Percentiles rank a stretch among this genome's conserved stretches.
Evolutionary conservation across 2,888 invertebrate species (phyloP).

Genomic region (Melanchra persicariae): DNA sequence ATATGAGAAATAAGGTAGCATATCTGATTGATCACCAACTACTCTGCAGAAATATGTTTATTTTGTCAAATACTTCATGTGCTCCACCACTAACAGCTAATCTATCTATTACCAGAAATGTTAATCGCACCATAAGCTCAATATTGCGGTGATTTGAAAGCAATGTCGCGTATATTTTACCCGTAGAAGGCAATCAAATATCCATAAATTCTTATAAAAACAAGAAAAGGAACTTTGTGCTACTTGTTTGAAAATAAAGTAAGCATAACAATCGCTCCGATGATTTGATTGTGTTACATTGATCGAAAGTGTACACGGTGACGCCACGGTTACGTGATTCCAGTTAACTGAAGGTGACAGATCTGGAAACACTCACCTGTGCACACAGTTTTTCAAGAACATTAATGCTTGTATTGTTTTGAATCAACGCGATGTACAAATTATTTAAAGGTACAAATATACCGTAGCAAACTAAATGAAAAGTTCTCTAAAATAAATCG

Average conservation of each 20-base stretch:
- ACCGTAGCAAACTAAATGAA: not conserved
- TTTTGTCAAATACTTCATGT: not conserved
- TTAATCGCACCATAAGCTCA: conserved; percentile 7
- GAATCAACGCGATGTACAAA: conserved; percentile 37
- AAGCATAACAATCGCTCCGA: conserved; percentile 23
- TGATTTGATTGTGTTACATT: conserved; percentile 50
- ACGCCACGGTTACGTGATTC: conserved; percentile 61
- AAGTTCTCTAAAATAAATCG: not conserved
- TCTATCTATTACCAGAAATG: not conserved
- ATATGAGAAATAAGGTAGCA: not conserved
- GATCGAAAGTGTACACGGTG: conserved; percentile 47
- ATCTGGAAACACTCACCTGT: conserved; percentile 61
- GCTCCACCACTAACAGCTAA: not conserved
- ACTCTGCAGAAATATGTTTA: not conserved
- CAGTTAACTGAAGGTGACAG: conserved; percentile 62
- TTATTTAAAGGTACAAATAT: conserved; percentile 11
- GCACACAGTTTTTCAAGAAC: conserved; percentile 53
- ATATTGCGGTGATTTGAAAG: not conserved
- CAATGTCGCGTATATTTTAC: not conserved
- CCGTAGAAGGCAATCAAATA: not conserved
- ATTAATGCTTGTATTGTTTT: conserved; percentile 43
- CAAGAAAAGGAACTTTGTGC: not conserved
- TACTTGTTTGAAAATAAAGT: conserved; percentile 25
- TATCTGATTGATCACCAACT: not conserved
- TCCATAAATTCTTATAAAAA: not conserved